Conservation (phyloP, 2,113 vertebrate species). For the Dissostichus mawsoni region DNA sequence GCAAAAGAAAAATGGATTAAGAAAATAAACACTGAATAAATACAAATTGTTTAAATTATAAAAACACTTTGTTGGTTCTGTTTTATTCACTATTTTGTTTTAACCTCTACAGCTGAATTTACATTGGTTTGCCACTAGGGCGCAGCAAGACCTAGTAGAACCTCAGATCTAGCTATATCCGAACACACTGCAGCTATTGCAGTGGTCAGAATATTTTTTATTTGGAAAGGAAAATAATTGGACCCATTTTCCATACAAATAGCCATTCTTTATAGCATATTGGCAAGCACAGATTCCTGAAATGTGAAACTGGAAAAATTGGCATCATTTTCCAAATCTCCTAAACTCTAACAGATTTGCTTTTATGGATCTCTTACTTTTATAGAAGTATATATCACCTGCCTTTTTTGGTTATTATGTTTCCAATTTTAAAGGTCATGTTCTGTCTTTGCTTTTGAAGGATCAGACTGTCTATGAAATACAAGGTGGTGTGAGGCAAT, state of each 20-base stretch:
- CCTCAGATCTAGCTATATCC: neutral
- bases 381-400: slow-evolving; percentile 5
- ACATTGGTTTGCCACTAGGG: slow-evolving; percentile 57
- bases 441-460: slow-evolving; percentile 1
- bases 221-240: slow-evolving; percentile 6
- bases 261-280: neutral
- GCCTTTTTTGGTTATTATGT: neutral
- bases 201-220: slow-evolving; percentile 7
- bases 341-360: neutral
- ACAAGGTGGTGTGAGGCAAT: neutral
- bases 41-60: slow-evolving; percentile 63
- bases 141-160: slow-evolving; percentile 61
- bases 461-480: neutral
- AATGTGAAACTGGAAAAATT: slow-evolving; percentile 12
- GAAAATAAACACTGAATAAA: slow-evolving; percentile 69
- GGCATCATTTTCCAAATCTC: neutral
- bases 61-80: slow-evolving; percentile 26
- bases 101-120: neutral
- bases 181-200: neutral
- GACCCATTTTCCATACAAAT: slow-evolving; percentile 19
- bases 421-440: neutral
- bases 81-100: neutral
- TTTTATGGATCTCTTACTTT: slow-evolving; percentile 1
- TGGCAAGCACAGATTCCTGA: neutral
- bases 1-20: slow-evolving; percentile 66